Evolutionary conservation across 2,797 vertebrate genomes (phyloP).

Genomic region (Betta splendens): DNA sequence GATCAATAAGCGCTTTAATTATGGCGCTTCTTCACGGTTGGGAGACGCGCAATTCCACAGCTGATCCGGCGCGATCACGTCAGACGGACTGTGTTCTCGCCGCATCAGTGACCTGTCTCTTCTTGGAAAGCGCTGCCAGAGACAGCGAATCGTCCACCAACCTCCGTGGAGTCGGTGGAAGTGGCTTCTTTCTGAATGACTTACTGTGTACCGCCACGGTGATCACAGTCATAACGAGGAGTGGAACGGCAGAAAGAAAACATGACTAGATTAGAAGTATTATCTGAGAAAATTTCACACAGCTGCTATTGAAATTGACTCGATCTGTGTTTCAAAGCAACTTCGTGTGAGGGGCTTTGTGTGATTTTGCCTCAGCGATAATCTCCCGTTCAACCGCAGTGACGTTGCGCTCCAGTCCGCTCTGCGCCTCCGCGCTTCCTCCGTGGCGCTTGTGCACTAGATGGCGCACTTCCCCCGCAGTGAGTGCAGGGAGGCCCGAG

Average conservation of each 20-base stretch:
- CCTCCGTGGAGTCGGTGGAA: constrained; percentile 55
- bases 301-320: constrained; percentile 1
- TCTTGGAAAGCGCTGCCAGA: constrained; percentile 56
- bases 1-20: constrained; percentile 84
- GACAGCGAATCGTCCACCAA: constrained; percentile 68
- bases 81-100: constrained; percentile 69
- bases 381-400: constrained; percentile 4
- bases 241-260: background rate
- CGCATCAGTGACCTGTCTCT: constrained; percentile 70
- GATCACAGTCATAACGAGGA: background rate
- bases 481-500: background rate
- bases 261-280: background rate
- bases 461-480: constrained; percentile 64
- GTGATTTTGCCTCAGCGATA: background rate
- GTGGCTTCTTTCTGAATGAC: constrained; percentile 15
- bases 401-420: background rate
- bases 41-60: constrained; percentile 69
- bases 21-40: constrained; percentile 75
- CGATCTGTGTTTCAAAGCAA: background rate
- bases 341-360: background rate
- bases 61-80: constrained; percentile 78
- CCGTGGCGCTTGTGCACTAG: constrained; percentile 58
- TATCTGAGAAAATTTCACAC: background rate
- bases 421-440: background rate
- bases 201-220: background rate